Evolutionary conservation across 2,797 vertebrate genomes (phyloP).

Genomic region (Siniperca obscura): DNA sequence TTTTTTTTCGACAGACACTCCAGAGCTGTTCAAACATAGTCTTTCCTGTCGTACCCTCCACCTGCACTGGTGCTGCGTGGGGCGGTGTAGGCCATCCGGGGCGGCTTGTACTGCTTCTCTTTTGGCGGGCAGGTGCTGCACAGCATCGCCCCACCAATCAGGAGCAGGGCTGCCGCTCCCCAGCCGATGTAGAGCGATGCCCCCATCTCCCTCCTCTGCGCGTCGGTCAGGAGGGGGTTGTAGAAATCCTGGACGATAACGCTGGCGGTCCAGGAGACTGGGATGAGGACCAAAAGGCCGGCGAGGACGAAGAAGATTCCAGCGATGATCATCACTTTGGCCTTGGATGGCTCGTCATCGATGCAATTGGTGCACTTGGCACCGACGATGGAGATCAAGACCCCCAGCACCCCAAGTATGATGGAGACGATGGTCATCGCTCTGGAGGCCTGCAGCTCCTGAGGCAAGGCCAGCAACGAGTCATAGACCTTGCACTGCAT

Average conservation of each 20-base stretch:
- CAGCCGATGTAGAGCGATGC: slow-evolving; percentile 92
- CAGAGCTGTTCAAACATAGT: slow-evolving; percentile 88
- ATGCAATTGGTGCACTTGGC: slow-evolving; percentile 97
- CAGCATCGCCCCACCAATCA: slow-evolving; percentile 92
- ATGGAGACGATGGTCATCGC: slow-evolving; percentile 91
- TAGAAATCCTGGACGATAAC: slow-evolving; percentile 92
- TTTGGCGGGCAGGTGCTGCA: slow-evolving; percentile 93
- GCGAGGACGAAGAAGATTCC: slow-evolving; percentile 90
- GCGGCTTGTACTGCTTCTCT: slow-evolving; percentile 87
- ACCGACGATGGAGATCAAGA: slow-evolving; percentile 91
- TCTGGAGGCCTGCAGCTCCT: slow-evolving; percentile 92
- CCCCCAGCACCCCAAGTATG: slow-evolving; percentile 87
- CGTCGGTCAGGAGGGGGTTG: slow-evolving; percentile 77
- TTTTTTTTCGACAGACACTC: neutral
- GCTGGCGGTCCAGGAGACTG: slow-evolving; percentile 92
- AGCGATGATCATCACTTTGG: slow-evolving; percentile 93
- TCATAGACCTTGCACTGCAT: slow-evolving; percentile 95
- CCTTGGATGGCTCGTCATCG: slow-evolving; percentile 90
- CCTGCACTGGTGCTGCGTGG: slow-evolving; percentile 84
- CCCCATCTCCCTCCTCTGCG: slow-evolving; percentile 91
- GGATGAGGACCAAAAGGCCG: slow-evolving; percentile 90
- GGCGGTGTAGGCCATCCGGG: slow-evolving; percentile 90
- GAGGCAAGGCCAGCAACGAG: slow-evolving; percentile 88
- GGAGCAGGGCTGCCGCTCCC: slow-evolving; percentile 85
- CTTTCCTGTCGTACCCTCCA: slow-evolving; percentile 91